Base-by-base conservation (phyloP, 2,888 invertebrate genomes). In the Leucophora obtusa region DNA sequence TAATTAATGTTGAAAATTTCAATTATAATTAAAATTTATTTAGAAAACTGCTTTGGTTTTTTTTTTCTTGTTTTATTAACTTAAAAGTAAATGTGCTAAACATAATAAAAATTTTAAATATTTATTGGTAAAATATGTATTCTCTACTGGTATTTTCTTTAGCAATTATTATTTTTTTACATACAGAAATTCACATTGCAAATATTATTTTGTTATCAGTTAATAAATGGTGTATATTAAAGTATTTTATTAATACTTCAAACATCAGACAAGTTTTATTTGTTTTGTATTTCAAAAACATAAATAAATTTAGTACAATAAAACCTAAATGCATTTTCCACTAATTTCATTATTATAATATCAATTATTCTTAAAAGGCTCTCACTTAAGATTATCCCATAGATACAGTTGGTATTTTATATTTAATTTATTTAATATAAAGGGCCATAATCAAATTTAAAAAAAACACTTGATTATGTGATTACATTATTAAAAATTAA, bases 301-400 rank as follows among this genome's bases (percentile, higher is more conserved):
- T 28, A 28, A 28, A 38, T 56, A 51, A 63, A 63, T 63, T 58
- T 38, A 58, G 63, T 65, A 70, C 70, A 65, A 58, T 60, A 60
- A 70, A 58, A 70, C 50, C 28, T 76, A 76, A 76, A 76, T 76
- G 76, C 76, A 65, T 18, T 58, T 58, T 75, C 10, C 43, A 28
- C 24, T 11, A 54, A 18, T 8, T 54, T 76, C 38, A 35, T 28
- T 24, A 54, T 15, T 14, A 33, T 69, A 66, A 54, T 54, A 71
- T 71, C 21, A 71, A 43, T 24, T 54, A 2, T 54, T 54, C 53
- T 53, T 14, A 66, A 78, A 78, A 72, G 66, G 60, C 66, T 56
- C 50, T 47, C 17, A 15, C 60, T 72, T 77, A 77, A 66, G 60
- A 60, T 51, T 62, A 66, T 50, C 9, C 51, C 54, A 71, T 14